These are phyloP conservation scores for Melanerpes formicivorus DNA, from an alignment of 2,113 vertebrate species.

Conservation along the genomic window DNA sequence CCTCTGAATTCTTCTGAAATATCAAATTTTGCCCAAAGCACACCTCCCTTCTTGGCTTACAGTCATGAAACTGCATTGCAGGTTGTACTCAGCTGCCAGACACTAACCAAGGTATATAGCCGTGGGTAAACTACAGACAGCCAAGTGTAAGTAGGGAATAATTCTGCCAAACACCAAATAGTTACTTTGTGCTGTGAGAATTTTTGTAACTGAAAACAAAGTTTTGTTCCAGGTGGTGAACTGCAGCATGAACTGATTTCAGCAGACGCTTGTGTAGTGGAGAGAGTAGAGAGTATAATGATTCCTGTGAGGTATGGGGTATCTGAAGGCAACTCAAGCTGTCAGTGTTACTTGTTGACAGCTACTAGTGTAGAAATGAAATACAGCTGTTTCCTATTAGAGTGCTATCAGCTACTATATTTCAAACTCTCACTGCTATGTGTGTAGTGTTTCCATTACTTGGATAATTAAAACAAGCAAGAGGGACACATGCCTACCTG, in stretches of 20 bases:
- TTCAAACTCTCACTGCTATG: neutral
- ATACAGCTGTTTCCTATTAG: neutral
- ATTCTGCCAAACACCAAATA: neutral
- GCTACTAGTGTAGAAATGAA: neutral
- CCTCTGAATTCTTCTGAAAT: neutral
- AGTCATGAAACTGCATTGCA: neutral
- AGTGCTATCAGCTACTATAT: neutral
- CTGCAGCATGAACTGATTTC: neutral
- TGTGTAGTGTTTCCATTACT: neutral
- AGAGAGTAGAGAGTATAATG: neutral
- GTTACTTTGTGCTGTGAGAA: neutral
- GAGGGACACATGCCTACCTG: neutral
- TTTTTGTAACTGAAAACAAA: neutral
- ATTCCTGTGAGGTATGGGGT: neutral
- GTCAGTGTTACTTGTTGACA: neutral
- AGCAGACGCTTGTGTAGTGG: neutral
- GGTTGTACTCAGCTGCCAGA: neutral
- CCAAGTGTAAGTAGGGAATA: neutral
- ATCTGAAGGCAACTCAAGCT: neutral
- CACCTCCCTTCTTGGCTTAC: neutral
- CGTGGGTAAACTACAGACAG: neutral
- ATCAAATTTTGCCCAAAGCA: neutral
- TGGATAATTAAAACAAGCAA: neutral
- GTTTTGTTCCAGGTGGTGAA: neutral
- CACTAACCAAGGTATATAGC: neutral